Conservation (phyloP, 2,797 vertebrate genomes). For the Chaetodon trifasciatus region DNA sequence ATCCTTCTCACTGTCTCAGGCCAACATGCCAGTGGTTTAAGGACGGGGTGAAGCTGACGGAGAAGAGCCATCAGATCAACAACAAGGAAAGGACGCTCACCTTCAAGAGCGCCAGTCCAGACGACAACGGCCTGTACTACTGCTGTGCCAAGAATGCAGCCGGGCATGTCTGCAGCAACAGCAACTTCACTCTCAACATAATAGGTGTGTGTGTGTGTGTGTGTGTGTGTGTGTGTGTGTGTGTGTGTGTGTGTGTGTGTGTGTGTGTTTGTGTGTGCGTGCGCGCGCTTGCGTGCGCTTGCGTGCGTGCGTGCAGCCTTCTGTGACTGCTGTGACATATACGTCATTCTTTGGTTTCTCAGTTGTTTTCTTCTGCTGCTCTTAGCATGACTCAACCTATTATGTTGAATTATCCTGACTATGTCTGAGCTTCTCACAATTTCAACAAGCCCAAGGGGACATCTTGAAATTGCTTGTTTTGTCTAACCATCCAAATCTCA, state of each 20-base stretch:
- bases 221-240: not conserved
- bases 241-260: no score
- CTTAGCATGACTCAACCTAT: not conserved
- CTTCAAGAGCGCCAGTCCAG: conserved; percentile 86
- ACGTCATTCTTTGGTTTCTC: not conserved
- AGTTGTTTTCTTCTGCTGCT: not conserved
- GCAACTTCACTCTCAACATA: conserved; percentile 92
- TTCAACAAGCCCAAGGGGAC: not conserved
- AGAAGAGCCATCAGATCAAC: conserved; percentile 89
- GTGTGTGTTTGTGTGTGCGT: conserved; percentile 75
- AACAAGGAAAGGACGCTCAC: conserved; percentile 93
- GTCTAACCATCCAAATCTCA: not conserved
- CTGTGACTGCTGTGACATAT: no score
- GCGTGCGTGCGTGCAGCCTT: no score
- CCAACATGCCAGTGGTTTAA: conserved; percentile 94
- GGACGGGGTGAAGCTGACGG: conserved; percentile 85
- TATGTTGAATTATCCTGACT: not conserved
- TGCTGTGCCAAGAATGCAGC: conserved; percentile 94
- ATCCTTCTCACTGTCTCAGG: conserved; percentile 72
- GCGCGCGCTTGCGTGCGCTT: not conserved
- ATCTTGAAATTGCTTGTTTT: not conserved
- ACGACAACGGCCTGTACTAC: conserved; percentile 92
- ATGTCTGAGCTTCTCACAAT: not conserved
- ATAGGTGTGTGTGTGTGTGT: conserved; percentile 84
- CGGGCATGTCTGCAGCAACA: conserved; percentile 90